phyloP scores from a whole-genome alignment of 1,140 invertebrate genomes.

The Eumeta japonica region DNA sequence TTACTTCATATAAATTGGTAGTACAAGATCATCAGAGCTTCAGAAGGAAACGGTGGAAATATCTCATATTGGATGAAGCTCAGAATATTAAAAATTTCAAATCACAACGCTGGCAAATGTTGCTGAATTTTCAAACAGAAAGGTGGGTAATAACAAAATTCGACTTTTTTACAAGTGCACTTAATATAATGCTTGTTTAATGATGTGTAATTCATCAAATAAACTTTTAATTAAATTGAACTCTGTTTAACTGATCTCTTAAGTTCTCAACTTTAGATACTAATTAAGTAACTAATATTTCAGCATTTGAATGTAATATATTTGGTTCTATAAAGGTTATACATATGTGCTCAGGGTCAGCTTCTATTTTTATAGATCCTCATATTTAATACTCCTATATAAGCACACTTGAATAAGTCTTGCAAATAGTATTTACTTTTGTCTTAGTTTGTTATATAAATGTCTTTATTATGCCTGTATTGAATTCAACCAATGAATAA shows the following conservation, averaged over 20 bases:
- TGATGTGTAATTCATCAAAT: constrained; percentile 6
- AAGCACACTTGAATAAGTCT: too few relatives aligned
- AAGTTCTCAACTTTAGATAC: constrained; percentile 1
- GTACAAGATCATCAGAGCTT: constrained; percentile 99
- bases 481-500: too few relatives aligned
- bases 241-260: too few relatives aligned
- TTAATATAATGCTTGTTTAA: constrained; percentile 7
- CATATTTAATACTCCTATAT: too few relatives aligned
- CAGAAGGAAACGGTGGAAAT: constrained; percentile 97
- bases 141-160: constrained; percentile 67
- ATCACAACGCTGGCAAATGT: constrained; percentile 96
- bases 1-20: constrained; percentile 98
- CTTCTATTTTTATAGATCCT: too few relatives aligned
- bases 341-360: too few relatives aligned
- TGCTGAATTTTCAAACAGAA: constrained; percentile 96
- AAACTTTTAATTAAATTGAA: too few relatives aligned
- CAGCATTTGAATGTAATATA: constrained; percentile 1
- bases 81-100: constrained; percentile 99
- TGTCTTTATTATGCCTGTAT: too few relatives aligned
- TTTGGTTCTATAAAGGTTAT: not conserved
- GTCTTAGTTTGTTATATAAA: too few relatives aligned
- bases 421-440: too few relatives aligned
- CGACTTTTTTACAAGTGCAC: not conserved
- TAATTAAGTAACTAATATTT: not conserved
- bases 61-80: constrained; percentile 98